Base-by-base conservation (phyloP, 2,888 invertebrate genomes). In the Cataglyphis livida region DNA sequence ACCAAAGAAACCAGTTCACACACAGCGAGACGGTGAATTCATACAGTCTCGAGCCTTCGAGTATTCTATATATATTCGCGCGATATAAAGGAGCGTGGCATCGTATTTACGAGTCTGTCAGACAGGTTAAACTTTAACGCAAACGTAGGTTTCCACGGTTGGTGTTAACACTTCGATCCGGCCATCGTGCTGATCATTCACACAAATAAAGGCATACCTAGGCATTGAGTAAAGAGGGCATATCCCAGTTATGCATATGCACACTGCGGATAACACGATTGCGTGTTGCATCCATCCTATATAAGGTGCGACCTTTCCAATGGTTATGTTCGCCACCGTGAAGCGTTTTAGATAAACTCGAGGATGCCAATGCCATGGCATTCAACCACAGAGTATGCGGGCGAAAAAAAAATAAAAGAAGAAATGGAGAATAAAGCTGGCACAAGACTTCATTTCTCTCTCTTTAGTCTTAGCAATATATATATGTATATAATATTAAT, bases 101-200 rank as follows among this genome's bases (percentile, higher is more conserved):
- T 12, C 66, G 44, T 71, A 70, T 78, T 57, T 70, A 70, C 73
- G 66, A 70, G 78, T 57, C 71, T 78, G 71, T 70, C 28, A 62
- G 78, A 41, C 15, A 70, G 35, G 62, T 89, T 48, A 89, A 87
- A 89, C 84, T 87, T 89, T 85, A 87, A 83, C 84, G 83, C 81
- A 89, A 41, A 54, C 57, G 54, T 41, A 35, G 38, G 61, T 76
- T 78, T 81, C 81, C 76, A 81, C 74, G 32, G 44, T 18, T 41
- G 57, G 35, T 59, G 82, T 84, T 89, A 89, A 51, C 82, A 83
- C 87, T 88, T 88, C 85, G 85, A 83, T 81, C 78, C 38, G 65
- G 57, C 57, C 48, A 64, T 71, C 70, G 76, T 61, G 76, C 28
- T 32, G 62, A 54, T 28, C 28, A 28, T 65, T 82, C 82, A 48